Evolutionary conservation across 2,113 vertebrate species (phyloP).

Genomic region (Dryoscopus gambensis): DNA sequence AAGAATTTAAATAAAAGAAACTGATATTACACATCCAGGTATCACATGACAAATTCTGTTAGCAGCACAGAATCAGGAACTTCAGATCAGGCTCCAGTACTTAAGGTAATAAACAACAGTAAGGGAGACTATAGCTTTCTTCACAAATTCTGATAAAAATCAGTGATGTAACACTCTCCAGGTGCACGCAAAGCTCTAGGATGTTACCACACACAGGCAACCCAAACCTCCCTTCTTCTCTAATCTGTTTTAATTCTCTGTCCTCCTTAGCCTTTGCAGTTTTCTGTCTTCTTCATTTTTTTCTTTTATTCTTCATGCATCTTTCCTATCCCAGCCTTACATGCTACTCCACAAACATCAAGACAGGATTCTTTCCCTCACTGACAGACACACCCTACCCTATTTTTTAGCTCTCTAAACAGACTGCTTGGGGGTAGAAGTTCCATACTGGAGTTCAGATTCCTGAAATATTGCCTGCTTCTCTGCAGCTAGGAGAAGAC

Average conservation of each 20-base stretch:
- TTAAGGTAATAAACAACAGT: background rate
- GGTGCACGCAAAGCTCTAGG: background rate
- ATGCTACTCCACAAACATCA: background rate
- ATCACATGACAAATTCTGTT: background rate
- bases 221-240: background rate
- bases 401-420: background rate
- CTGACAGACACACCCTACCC: background rate
- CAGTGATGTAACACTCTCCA: background rate
- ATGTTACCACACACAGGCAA: background rate
- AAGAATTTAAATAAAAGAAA: background rate
- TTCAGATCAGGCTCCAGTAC: background rate
- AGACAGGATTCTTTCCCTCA: background rate
- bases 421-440: background rate
- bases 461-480: background rate
- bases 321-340: background rate
- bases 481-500: background rate
- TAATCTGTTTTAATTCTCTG: background rate
- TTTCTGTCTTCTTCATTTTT: background rate
- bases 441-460: background rate
- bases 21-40: background rate
- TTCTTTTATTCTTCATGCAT: background rate
- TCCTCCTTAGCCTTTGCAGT: background rate
- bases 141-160: background rate
- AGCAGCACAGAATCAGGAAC: background rate
- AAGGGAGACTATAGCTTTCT: background rate